phyloP scores from a whole-genome alignment of 2,113 vertebrate genomes.

The Toxostoma redivivum region DNA sequence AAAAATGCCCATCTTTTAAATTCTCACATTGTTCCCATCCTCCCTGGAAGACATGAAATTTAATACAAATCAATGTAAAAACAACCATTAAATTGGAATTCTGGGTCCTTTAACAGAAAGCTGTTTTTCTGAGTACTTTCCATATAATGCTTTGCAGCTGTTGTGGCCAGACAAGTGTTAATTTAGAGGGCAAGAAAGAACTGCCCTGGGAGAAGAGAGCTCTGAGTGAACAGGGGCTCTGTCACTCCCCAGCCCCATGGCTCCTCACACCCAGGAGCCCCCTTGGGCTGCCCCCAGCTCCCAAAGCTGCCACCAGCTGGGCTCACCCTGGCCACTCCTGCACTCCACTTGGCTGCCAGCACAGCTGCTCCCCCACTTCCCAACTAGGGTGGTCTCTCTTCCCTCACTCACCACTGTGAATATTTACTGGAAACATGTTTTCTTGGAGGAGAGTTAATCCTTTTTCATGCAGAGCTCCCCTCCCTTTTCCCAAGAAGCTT shows the following conservation, averaged over 20 bases:
- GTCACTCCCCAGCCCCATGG: fast-evolving
- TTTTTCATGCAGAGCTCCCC: not conserved
- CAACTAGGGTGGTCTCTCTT: not conserved
- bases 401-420: not conserved
- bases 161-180: not conserved
- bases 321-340: not conserved
- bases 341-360: fast-evolving
- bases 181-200: not conserved
- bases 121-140: not conserved
- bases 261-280: not conserved
- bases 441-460: not conserved
- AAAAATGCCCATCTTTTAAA: not conserved
- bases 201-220: not conserved
- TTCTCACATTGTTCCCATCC: not conserved
- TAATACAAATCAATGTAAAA: not conserved
- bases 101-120: not conserved
- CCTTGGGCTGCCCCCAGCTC: not conserved
- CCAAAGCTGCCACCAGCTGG: not conserved
- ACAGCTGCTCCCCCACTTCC: not conserved
- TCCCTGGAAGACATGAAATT: not conserved
- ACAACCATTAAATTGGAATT: not conserved
- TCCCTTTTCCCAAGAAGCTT: not conserved
- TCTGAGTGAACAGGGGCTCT: not conserved
- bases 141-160: not conserved
- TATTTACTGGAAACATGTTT: not conserved